These are phyloP conservation scores for Ictalurus furcatus DNA, from an alignment of 2,113 vertebrate genomes.

Conservation along the genomic window DNA sequence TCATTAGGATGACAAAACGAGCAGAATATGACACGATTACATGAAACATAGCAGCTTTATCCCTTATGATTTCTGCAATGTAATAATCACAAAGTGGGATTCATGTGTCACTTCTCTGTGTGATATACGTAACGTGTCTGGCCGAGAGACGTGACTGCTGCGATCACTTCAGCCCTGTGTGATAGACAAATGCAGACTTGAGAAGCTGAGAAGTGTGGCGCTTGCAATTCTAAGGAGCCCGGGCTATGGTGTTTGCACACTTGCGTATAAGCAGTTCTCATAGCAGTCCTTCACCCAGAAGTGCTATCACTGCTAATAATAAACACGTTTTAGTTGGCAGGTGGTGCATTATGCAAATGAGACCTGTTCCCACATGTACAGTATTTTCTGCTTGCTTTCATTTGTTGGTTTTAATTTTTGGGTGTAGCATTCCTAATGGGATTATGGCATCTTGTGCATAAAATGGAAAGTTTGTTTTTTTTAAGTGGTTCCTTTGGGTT, in stretches of 20 bases:
- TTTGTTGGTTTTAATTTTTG: not conserved
- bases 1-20: not conserved
- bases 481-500: constrained; percentile 2
- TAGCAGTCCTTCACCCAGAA: constrained; percentile 2
- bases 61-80: not conserved
- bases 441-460: not conserved
- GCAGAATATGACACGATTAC: not conserved
- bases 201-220: not conserved
- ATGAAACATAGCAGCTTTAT: not conserved
- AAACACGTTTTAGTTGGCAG: not conserved
- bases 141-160: not conserved
- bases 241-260: not conserved
- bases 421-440: not conserved
- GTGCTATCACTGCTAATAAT: not conserved
- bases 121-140: not conserved
- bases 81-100: not conserved
- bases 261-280: constrained; percentile 17
- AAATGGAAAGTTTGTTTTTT: not conserved
- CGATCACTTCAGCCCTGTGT: not conserved
- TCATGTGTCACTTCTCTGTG: not conserved
- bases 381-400: not conserved
- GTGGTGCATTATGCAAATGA: constrained; percentile 24
- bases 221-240: not conserved
- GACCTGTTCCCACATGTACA: not conserved
- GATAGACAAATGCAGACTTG: not conserved